Evolutionary conservation across 2,888 invertebrate genomes (phyloP), one percentile per base, ranked within the genome.

Genomic region (Digitonthophagus gazella): DNA sequence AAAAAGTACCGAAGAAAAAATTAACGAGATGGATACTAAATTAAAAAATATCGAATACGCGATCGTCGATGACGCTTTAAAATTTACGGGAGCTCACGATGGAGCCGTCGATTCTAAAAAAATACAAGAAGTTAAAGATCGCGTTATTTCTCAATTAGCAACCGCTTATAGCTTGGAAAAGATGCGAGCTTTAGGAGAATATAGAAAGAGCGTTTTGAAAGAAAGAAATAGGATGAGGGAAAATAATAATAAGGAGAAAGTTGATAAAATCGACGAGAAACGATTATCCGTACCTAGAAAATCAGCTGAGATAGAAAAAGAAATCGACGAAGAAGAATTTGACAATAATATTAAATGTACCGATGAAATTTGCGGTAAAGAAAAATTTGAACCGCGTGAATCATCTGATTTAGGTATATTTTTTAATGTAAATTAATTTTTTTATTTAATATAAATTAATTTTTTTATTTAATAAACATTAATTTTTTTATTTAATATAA

Each of bases 121-220:
- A 80, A 88, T 91, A 72, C 90, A 90, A 74, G 87, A 90, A 78
- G 86, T 91, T 69, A 93, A 92, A 80, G 91, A 93, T 79, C 89
- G 89, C 72, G 85, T 93, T 3, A 85, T 93, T 55, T 88, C 91
- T 0, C 87, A 90, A 22, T 81, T 94, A 67, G 91, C 92, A 0
- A 91, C 93, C 0, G 93, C 93, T 1, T 94, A 94, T 75, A 93
- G 91, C 74, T 84, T 94, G 73, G 93, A 94, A 79, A 95, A 94
- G 83, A 92, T 95, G 90, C 86, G 90, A 71, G 92, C 92, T 4
- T 80, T 94, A 67, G 90, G 89, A 69, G 92, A 93, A 76, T 88
- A 93, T 68, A 89, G 90, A 71, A 86, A 88, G 75, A 90, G 88
- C 66, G 83, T 91, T 0, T 89, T 89, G 70, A 85, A 85, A 6